phyloP scores from a whole-genome alignment of 2,888 invertebrate genomes.

The Pollenia amentaria region DNA sequence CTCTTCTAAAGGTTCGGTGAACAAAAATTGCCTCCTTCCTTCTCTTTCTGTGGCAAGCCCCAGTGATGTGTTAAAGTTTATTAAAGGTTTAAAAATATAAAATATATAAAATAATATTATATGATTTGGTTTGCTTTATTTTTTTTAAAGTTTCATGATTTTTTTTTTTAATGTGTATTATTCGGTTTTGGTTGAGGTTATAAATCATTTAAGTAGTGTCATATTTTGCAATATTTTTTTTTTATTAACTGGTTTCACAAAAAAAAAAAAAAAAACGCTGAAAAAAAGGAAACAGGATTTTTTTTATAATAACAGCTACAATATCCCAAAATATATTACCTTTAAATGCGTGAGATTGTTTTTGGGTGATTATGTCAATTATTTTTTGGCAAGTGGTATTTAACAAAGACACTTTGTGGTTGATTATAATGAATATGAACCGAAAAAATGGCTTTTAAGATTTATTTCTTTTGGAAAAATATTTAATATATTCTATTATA shows the following conservation, averaged over 20 bases:
- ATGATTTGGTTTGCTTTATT: neutral
- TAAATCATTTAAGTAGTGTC: conserved; percentile 72
- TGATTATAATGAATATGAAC: conserved; percentile 45
- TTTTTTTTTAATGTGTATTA: conserved; percentile 23
- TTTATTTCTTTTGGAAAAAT: conserved; percentile 55
- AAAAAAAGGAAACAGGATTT: conserved; percentile 20
- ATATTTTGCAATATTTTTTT: conserved; percentile 64
- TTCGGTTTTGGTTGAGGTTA: conserved; percentile 54
- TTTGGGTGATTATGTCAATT: conserved; percentile 74
- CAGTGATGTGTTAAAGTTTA: conserved; percentile 44
- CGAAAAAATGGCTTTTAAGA: conserved; percentile 40
- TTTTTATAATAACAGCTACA: conserved; percentile 31
- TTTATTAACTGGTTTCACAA: conserved; percentile 31
- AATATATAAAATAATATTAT: conserved; percentile 34
- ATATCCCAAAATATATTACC: neutral
- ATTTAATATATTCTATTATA: conserved; percentile 1
- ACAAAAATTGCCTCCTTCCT: neutral
- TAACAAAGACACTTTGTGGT: conserved; percentile 70
- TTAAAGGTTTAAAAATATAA: conserved; percentile 24
- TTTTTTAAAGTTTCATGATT: conserved; percentile 6
- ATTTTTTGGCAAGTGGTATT: conserved; percentile 71
- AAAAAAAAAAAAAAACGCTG: neutral
- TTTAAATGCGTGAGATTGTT: conserved; percentile 70
- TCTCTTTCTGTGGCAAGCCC: neutral
- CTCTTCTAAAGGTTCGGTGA: too few relatives aligned